Evolutionary conservation across 2,888 invertebrate genomes (phyloP), one percentile per base, ranked within the genome.

Genomic region (Podotricha telesiphe): DNA sequence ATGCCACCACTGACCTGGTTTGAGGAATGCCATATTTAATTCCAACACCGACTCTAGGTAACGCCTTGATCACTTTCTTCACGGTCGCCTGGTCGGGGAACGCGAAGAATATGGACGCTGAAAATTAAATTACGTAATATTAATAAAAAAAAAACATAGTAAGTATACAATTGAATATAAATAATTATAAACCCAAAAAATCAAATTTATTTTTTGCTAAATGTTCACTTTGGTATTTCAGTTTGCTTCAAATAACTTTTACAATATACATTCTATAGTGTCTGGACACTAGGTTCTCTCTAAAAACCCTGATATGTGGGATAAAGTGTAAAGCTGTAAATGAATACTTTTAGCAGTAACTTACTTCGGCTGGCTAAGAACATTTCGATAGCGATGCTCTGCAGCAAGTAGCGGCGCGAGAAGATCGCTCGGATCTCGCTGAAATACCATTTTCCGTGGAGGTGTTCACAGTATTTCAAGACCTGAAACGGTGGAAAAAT

Each of bases 401-500:
- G 99, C 77, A 99, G 95, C 66, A 99, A 95, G 88, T 99, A 99
- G 55, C 99, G 95, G 3, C 99, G 94, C 11, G 99, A 98, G 94
- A 99, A 99, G 81, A 99, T 99, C 72, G 99, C 99, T 13, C 99
- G 96, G 74, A 99, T 98, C 94, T 99, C 99, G 78, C 98, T 98
- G 94, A 99, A 99, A 94, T 99, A 99, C 99, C 99, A 99, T 93
- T 99, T 98, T 73, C 99, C 99, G 88, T 99, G 99, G 59, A 99
- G 95, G 88, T 99, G 98, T 86, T 99, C 99, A 90, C 99, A 99
- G 93, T 99, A 99, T 83, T 98, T 98, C 78, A 99, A 90, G 65
- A 98, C 97, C 98, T 98, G 95, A 74, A 89, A 88, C 17, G 4
- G 34, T 6, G 2, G 17, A 68, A 11, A 51, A 47, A 51, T 45